Percentiles rank a stretch among this genome's conserved stretches.
Conservation (phyloP, 2,113 vertebrate genomes). For the Puma concolor region DNA sequence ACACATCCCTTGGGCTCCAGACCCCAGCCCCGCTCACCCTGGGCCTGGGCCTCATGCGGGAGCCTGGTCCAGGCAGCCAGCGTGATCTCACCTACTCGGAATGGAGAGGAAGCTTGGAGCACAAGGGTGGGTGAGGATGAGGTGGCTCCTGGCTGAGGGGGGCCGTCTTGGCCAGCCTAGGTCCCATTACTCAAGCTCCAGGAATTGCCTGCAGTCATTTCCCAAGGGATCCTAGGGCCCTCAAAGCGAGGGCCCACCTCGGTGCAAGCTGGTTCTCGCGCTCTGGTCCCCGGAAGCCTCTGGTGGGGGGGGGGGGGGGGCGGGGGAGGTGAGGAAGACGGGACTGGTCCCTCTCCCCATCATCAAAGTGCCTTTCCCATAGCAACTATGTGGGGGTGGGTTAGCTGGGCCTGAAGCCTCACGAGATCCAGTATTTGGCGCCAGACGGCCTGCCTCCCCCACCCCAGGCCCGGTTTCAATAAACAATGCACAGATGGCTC, state of each 20-base stretch:
- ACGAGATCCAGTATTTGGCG: conserved; percentile 29
- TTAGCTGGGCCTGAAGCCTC: not conserved
- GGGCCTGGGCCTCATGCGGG: not conserved
- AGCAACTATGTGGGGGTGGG: not conserved
- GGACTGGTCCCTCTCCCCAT: not conserved
- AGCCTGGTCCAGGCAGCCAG: conserved; percentile 19
- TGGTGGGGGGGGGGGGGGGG: not conserved
- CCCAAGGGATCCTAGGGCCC: conserved; percentile 53
- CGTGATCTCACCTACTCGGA: conserved; percentile 71
- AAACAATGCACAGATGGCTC: conserved; percentile 72
- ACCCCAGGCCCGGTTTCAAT: conserved; percentile 40
- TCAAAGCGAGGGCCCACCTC: conserved; percentile 2
- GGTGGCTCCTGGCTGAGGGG: conserved; percentile 73
- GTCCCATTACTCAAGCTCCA: conserved; percentile 63
- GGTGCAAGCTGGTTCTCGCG: not conserved
- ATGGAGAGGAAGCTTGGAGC: conserved; percentile 55
- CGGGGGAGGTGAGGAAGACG: not conserved
- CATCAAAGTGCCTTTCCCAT: not conserved
- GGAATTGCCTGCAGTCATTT: conserved; percentile 79
- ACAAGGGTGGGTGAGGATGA: conserved; percentile 74
- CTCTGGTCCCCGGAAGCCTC: conserved; percentile 35
- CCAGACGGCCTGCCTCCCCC: conserved; percentile 40
- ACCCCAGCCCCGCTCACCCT: not conserved
- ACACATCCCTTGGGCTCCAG: not conserved
- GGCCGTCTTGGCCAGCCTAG: conserved; percentile 64